Conservation (phyloP, 2,888 invertebrate genomes). For the Bimastos eiseni region DNA sequence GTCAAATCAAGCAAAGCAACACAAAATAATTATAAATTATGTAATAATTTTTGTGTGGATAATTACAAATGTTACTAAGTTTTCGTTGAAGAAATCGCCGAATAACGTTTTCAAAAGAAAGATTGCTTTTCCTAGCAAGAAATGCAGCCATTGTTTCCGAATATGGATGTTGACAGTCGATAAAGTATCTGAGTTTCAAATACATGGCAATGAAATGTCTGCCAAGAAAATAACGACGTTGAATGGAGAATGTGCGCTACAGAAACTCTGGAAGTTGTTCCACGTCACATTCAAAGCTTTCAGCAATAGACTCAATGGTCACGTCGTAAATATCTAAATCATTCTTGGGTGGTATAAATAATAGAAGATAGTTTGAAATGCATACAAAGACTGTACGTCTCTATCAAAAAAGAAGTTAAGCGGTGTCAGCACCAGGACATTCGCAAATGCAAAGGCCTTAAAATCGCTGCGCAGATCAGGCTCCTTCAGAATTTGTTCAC, state of each 20-base stretch:
- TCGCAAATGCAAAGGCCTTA: neutral
- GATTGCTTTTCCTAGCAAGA: neutral
- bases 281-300: neutral
- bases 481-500: neutral
- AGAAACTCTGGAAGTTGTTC: neutral
- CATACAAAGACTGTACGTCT: neutral
- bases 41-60: too few relatives aligned
- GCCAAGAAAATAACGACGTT: neutral
- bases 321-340: neutral
- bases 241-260: neutral
- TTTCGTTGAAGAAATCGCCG: neutral
- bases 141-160: neutral
- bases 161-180: neutral
- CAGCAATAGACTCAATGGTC: neutral
- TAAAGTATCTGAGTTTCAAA: neutral
- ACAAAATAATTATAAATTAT: too few relatives aligned
- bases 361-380: neutral
- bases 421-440: neutral
- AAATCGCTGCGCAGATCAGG: neutral
- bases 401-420: neutral
- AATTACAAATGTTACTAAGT: neutral
- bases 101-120: neutral
- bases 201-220: neutral
- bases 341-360: neutral
- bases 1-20: too few relatives aligned